These are phyloP conservation scores for Onychomys leucogaster DNA, from an alignment of 2,797 vertebrate genomes.

Conservation along the genomic window DNA sequence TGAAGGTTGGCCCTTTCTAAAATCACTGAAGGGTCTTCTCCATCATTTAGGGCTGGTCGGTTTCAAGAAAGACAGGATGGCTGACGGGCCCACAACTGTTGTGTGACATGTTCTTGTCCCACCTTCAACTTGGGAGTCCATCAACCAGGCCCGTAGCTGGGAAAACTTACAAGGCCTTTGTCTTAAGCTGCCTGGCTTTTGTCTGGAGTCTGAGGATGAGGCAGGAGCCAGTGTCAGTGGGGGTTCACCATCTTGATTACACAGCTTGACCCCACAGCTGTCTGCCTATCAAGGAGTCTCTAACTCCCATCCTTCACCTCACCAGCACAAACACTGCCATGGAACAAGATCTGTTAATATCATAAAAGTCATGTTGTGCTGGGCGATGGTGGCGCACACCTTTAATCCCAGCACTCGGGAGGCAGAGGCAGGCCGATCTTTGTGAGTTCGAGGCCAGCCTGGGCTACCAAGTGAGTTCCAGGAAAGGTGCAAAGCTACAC, in stretches of 20 bases:
- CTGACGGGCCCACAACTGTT: neutral
- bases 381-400: no score
- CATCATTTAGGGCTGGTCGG: neutral
- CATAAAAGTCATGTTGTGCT: neutral
- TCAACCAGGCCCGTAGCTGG: neutral
- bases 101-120: no score
- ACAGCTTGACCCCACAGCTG: neutral
- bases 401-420: no score
- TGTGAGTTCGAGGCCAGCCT: no score
- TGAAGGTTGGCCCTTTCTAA: neutral
- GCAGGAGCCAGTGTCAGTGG: neutral
- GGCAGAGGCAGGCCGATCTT: no score
- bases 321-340: neutral
- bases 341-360: neutral
- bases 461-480: no score
- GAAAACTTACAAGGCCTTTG: no score
- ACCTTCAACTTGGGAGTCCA: neutral
- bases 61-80: neutral
- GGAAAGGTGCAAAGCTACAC: no score
- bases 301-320: neutral
- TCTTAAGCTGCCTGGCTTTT: neutral
- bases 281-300: neutral
- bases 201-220: neutral
- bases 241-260: neutral
- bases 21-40: neutral